A percentile compares a stretch with the other conserved stretches of the same genome.
These are phyloP conservation scores for Xenentodon cancila DNA, from an alignment of 2,797 vertebrate species.

Conservation along the genomic window DNA sequence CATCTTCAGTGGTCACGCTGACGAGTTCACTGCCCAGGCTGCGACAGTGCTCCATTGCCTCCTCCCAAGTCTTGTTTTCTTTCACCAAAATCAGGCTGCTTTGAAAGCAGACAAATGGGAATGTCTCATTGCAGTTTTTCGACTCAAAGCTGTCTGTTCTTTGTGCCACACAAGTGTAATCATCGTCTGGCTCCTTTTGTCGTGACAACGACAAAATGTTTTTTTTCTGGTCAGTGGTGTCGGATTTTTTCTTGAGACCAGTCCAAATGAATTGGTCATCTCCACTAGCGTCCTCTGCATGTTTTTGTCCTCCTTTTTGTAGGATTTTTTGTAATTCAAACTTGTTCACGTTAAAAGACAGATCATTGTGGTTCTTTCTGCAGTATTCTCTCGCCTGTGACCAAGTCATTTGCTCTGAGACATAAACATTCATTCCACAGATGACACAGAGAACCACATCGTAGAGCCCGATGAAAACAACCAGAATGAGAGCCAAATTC, in stretches of 20 bases:
- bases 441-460: background rate
- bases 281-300: too few species aligned
- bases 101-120: background rate
- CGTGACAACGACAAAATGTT: background rate
- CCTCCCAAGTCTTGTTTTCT: constrained; percentile 52
- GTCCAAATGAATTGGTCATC: constrained; percentile 31
- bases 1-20: constrained; percentile 6
- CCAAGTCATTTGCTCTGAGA: background rate
- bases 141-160: rapidly evolving
- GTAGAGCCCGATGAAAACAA: constrained; percentile 10
- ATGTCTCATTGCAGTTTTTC: rapidly evolving
- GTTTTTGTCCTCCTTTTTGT: background rate
- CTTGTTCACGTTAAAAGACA: constrained; percentile 2
- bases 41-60: constrained; percentile 38
- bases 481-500: constrained; percentile 5
- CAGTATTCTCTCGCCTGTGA: constrained; percentile 27
- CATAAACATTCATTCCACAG: background rate
- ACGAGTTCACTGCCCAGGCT: constrained; percentile 14
- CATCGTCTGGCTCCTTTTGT: rapidly evolving
- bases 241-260: constrained; percentile 19
- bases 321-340: background rate
- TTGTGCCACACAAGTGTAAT: rapidly evolving
- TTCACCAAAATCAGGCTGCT: constrained; percentile 36
- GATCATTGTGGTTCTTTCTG: background rate
- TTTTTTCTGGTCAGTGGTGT: background rate